A percentile compares a stretch with the other conserved stretches of the same genome.
Evolutionary conservation across 2,113 vertebrate species (phyloP).

Genomic region (Platanista minor): DNA sequence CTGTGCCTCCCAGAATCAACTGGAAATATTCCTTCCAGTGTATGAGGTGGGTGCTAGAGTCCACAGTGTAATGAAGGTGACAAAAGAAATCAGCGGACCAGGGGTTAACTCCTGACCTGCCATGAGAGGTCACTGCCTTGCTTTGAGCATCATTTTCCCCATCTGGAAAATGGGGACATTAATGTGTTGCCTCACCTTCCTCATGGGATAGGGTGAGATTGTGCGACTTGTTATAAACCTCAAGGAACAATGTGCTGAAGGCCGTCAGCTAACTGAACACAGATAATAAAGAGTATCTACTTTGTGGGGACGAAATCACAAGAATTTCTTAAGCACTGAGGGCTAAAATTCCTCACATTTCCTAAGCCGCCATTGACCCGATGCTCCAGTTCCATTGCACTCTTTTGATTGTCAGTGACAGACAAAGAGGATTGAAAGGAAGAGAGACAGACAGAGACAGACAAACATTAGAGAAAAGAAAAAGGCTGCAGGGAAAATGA

Average conservation of each 20-base stretch:
- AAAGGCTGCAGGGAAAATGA: background rate
- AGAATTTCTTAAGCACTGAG: background rate
- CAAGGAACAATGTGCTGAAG: fast-evolving
- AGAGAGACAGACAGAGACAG: background rate
- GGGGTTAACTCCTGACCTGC: background rate
- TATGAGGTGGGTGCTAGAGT: background rate
- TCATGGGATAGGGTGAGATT: background rate
- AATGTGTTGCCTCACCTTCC: background rate
- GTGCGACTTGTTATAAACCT: background rate
- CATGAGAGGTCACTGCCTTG: background rate
- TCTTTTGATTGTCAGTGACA: background rate
- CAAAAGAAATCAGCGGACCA: background rate
- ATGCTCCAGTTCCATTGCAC: background rate
- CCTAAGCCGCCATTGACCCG: background rate
- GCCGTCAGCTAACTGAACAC: background rate
- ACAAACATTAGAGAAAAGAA: background rate
- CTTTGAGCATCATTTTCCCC: background rate
- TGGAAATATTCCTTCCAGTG: background rate
- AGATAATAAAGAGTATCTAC: background rate
- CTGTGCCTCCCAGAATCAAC: background rate
- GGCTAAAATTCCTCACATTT: background rate
- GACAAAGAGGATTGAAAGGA: background rate
- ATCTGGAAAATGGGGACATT: fast-evolving
- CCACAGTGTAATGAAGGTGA: background rate
- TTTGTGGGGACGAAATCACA: background rate